Base-by-base conservation (phyloP, 2,888 invertebrate species). In the Aspidiotus rigidus region DNA sequence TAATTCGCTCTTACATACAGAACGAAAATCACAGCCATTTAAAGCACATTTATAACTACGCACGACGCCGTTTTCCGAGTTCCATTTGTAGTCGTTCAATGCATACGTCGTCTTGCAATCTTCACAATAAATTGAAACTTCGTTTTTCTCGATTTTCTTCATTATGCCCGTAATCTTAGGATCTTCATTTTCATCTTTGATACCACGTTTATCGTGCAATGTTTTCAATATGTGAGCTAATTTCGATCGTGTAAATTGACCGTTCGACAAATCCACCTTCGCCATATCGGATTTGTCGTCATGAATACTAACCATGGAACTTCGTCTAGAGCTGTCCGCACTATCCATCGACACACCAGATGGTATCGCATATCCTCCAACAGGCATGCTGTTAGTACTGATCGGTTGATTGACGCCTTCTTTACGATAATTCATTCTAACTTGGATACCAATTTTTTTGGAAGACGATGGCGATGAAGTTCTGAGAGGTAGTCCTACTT, bases 361-460 rank as follows among this genome's bases (percentile, higher is more conserved):
- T 17, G 66, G 16, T 10, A 59, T 67, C n/a, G 39, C 67, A 8
- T 7, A 39, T 3, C 13, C 13, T 10, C 28, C 8, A 17, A 28
- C 28, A 8, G 59, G 59, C 11, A 39, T 8, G 28, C 59, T 39
- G n/a, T n/a, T 67, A 17, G 60, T 59, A 28, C 59, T 59, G 28
- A 42, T 67, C 7, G 67, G 49, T 10, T 56, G 17, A 15, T 53
- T 60, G 56, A 60, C 15, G 6, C 55, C 54, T 41, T 60, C 71
- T 60, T 73, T 73, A 40, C 71, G 70, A 53, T 73, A 73, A 62
- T 73, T 71, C 72, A 73, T 72, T 13, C 72, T 67, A 13, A 72
- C 72, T 71, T 72, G 73, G 28, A 73, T 73, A 17, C 73, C 73
- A 53, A 72, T 72, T 64, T 71, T 72, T 69, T 73, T 73, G 66